These are phyloP conservation scores for Pogonocichla stellata DNA, from an alignment of 2,113 vertebrate genomes.

Conservation along the genomic window DNA sequence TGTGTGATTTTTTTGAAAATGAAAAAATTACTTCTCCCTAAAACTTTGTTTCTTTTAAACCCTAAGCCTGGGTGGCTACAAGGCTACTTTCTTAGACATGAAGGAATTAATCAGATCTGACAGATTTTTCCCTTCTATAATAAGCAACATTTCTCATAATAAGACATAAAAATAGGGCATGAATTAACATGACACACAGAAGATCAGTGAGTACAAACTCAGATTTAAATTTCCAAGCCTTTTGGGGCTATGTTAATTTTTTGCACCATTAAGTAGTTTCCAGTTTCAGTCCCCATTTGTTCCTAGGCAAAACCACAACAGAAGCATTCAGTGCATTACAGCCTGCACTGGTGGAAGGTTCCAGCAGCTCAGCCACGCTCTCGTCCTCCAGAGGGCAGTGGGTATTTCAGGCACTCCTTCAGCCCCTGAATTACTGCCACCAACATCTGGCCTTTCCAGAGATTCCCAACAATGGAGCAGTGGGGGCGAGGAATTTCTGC, in stretches of 20 bases:
- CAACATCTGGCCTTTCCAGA: slow-evolving; percentile 25
- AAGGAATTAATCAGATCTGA: background rate
- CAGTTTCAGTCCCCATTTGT: slow-evolving; percentile 23
- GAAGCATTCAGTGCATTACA: background rate
- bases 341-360: background rate
- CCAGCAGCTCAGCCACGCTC: background rate
- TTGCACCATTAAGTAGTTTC: slow-evolving; percentile 57
- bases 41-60: background rate
- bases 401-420: background rate
- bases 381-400: background rate
- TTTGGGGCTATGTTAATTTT: slow-evolving; percentile 22
- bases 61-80: background rate
- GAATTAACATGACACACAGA: slow-evolving; percentile 13
- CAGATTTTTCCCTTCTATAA: slow-evolving; percentile 15
- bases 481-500: background rate
- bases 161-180: slow-evolving; percentile 8
- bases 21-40: background rate
- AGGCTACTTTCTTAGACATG: background rate
- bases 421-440: background rate
- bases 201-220: background rate
- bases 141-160: slow-evolving; percentile 30
- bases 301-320: slow-evolving; percentile 20
- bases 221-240: background rate
- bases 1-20: background rate
- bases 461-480: background rate